Conservation (phyloP, 2,113 vertebrate genomes). For the Vicugna pacos region DNA sequence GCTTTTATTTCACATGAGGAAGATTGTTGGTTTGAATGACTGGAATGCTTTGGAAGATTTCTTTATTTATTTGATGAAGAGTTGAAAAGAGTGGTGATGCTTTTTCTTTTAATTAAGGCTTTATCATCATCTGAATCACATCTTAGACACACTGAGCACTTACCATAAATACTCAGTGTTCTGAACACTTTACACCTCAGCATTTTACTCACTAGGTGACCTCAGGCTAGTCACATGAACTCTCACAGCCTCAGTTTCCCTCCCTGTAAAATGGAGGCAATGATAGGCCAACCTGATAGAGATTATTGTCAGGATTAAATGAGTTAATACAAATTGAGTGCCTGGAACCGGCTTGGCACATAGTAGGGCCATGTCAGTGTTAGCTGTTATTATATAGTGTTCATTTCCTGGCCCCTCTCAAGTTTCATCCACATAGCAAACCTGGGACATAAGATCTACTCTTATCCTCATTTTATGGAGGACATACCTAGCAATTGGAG, state of each 20-base stretch:
- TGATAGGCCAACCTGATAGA: not conserved
- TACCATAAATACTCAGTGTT: not conserved
- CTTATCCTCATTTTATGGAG: not conserved
- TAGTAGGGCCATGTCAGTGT: not conserved
- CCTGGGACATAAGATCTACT: not conserved
- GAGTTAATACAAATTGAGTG: not conserved
- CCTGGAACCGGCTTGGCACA: not conserved
- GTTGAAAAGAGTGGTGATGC: not conserved
- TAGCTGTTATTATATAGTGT: not conserved
- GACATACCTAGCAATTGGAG: not conserved
- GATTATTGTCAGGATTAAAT: not conserved
- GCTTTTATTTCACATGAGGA: not conserved
- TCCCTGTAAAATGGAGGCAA: not conserved
- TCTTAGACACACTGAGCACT: not conserved
- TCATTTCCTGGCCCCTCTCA: slow-evolving; percentile 10
- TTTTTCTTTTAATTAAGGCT: not conserved
- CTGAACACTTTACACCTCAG: not conserved
- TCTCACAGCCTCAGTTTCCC: not conserved
- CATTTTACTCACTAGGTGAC: not conserved
- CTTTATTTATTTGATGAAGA: not conserved
- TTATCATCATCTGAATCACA: not conserved
- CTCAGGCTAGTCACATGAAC: not conserved
- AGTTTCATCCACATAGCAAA: not conserved
- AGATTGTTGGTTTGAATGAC: not conserved
- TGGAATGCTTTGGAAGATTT: not conserved